Evolutionary conservation across 2,797 vertebrate genomes (phyloP), one percentile per base, ranked within the genome.

Genomic region (Halcyon badia): DNA sequence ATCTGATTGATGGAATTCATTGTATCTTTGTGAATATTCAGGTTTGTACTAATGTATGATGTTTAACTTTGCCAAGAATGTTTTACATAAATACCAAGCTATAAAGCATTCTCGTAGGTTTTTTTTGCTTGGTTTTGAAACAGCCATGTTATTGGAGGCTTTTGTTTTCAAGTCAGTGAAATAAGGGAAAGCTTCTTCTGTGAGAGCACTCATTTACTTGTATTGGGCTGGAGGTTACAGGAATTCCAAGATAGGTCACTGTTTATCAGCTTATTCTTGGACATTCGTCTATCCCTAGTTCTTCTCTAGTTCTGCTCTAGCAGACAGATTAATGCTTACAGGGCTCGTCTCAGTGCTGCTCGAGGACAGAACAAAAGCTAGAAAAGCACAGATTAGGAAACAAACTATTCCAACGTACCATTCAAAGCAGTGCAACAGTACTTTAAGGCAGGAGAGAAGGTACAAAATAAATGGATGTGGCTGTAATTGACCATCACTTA

Each of bases 11-110:
- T 75, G 94, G 72, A 89, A 66, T 80, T 92, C 70, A 39, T 83
- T 97, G 96, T 97, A 96, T 57, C 60, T 16, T 93, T 95, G 95
- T 95, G 89, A 96, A 96, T 90, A 97, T 96, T 94, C 78, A 93
- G 87, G 95, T 97, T 96, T 98, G 96, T 97, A 98, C 98, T 98
- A 98, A 98, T 96, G 97, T 96, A 88, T 96, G 71, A 91, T 11
- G 52, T 94, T 92, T 97, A 88, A 97, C 94, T 95, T 96, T 96
- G 96, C 96, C 96, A 97, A 97, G 96, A 96, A 96, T 82, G 97
- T 98, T 98, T 98, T 97, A 95, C 97, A 97, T 96, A 97, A 97
- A 97, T 94, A 95, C 92, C 83, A 42, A 87, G 80, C 66, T 94
- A 39, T 42, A 49, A 92, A 94, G 87, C 73, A 37, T 72, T 91